These are phyloP conservation scores for Hirtodrosophila histrioides DNA, from an alignment of 2,888 invertebrate species.

Conservation along the genomic window DNA sequence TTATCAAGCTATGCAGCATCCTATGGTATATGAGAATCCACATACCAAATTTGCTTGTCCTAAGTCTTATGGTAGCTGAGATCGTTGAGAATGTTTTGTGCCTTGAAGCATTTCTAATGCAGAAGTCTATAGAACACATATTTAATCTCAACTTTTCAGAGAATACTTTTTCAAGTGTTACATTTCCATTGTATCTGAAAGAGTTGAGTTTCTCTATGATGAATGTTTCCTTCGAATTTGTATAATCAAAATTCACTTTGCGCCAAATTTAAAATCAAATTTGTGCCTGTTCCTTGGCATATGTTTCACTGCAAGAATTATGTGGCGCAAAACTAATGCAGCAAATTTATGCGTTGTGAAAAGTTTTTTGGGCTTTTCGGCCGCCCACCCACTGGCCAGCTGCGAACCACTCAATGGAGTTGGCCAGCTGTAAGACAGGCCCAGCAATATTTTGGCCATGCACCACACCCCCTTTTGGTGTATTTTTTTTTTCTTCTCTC, in stretches of 20 bases:
- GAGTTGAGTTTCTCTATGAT: slow-evolving; percentile 12
- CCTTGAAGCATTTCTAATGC: too few species aligned
- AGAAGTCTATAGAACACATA: too few species aligned
- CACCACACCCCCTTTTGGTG: slow-evolving; percentile 4
- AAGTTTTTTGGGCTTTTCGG: slow-evolving; percentile 54
- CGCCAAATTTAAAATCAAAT: slow-evolving; percentile 70
- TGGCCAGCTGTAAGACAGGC: slow-evolving; percentile 62
- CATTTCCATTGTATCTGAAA: slow-evolving; percentile 1
- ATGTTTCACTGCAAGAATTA: slow-evolving; percentile 69
- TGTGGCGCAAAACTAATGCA: slow-evolving; percentile 77
- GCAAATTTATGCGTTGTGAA: slow-evolving; percentile 75
- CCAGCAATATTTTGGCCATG: slow-evolving; percentile 59
- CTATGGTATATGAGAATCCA: background rate
- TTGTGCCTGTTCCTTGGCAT: slow-evolving; percentile 56
- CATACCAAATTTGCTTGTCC: background rate
- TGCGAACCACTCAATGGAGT: slow-evolving; percentile 58
- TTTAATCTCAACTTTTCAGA: too few species aligned
- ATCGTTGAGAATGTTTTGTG: too few species aligned
- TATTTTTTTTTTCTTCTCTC: background rate
- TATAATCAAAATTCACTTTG: slow-evolving; percentile 75
- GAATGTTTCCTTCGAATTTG: slow-evolving; percentile 28
- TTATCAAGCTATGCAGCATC: background rate
- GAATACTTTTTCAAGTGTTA: too few species aligned
- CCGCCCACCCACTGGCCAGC: slow-evolving; percentile 55
- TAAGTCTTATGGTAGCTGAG: background rate